Percentiles rank a stretch among this genome's conserved stretches.
These are phyloP conservation scores for Chloromyia formosa DNA, from an alignment of 2,888 invertebrate species.

Conservation along the genomic window DNA sequence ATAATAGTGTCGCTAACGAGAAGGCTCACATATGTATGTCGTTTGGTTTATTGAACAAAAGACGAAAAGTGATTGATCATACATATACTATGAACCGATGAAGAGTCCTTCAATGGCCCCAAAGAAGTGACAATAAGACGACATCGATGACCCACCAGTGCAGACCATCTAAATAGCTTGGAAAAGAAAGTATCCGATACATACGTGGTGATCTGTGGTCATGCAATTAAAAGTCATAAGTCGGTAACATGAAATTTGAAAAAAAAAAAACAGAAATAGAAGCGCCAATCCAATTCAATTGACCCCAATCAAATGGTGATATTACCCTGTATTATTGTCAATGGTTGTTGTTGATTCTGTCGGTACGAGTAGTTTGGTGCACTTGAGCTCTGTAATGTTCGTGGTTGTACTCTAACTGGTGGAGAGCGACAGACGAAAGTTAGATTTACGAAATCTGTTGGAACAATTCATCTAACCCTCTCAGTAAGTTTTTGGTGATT, in stretches of 20 bases:
- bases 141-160: too few species aligned
- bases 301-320: constrained; percentile 47
- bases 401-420: too few species aligned
- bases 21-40: too few species aligned
- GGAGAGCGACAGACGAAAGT: too few species aligned
- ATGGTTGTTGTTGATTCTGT: background rate
- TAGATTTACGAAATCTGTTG: too few species aligned
- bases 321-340: constrained; percentile 32
- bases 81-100: background rate
- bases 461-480: too few species aligned
- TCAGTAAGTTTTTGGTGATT: too few species aligned
- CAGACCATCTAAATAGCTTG: constrained; percentile 1
- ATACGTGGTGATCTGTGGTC: too few species aligned
- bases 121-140: background rate
- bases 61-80: constrained; percentile 6
- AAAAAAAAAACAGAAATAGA: constrained; percentile 33
- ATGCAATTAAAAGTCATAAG: constrained; percentile 36
- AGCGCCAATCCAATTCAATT: constrained; percentile 46
- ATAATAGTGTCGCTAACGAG: too few species aligned
- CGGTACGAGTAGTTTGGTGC: too few species aligned
- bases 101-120: background rate
- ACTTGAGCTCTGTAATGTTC: too few species aligned
- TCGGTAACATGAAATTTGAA: too few species aligned
- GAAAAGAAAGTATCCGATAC: constrained; percentile 19
- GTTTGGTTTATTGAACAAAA: constrained; percentile 6